These are phyloP conservation scores for Aphaenogaster ashmeadi DNA, from an alignment of 1,140 invertebrate species.

Conservation along the genomic window DNA sequence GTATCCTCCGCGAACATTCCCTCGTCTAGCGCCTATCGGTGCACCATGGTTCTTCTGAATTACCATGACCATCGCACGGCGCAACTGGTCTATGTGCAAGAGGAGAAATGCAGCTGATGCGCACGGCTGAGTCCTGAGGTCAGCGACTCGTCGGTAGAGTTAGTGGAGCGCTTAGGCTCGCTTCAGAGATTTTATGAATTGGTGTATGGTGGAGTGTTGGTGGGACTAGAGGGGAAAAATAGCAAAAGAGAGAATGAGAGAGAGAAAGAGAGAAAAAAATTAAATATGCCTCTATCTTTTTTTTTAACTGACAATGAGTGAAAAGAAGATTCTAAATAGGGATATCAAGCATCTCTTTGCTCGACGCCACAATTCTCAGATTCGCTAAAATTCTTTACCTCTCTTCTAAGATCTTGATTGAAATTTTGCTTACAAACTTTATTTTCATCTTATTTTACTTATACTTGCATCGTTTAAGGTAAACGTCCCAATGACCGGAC, in stretches of 20 bases:
- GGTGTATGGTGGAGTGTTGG: constrained; percentile 76
- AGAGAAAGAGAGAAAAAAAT: constrained; percentile 24
- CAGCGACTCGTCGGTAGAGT: constrained; percentile 85
- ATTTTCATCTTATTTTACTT: constrained; percentile 8
- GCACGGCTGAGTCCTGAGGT: constrained; percentile 86
- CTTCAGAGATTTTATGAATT: constrained; percentile 85
- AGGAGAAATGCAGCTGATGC: constrained; percentile 83
- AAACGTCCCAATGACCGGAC: too few relatives aligned
- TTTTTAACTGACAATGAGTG: not conserved
- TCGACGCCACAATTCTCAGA: not conserved
- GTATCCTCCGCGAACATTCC: constrained; percentile 37
- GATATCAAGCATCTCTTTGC: constrained; percentile 21
- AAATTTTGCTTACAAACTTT: not conserved
- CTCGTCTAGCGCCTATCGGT: constrained; percentile 50
- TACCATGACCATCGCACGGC: constrained; percentile 83
- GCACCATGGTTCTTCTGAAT: constrained; percentile 80
- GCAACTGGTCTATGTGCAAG: constrained; percentile 79
- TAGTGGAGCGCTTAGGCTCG: constrained; percentile 85
- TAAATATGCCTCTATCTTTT: not conserved
- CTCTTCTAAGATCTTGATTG: constrained; percentile 6
- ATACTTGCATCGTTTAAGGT: not conserved
- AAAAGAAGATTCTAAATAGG: constrained; percentile 21
- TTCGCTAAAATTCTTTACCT: constrained; percentile 21
- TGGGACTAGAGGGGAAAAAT: constrained; percentile 9
- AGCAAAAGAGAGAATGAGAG: not conserved